Evolutionary conservation across 2,797 vertebrate species (phyloP).

Genomic region (Danio aesculapii): DNA sequence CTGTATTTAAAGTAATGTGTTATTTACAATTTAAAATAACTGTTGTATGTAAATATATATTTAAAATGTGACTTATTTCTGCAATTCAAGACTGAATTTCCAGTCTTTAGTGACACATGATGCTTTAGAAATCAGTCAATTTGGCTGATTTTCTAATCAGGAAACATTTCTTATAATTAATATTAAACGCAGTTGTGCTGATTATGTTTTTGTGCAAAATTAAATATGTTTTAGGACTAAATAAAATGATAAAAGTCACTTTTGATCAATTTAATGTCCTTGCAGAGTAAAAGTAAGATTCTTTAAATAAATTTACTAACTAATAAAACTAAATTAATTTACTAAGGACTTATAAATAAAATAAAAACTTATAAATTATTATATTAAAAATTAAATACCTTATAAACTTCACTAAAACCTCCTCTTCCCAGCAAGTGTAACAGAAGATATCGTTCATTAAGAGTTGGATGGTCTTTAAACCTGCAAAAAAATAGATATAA

Average conservation of each 20-base stretch:
- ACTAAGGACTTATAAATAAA: too few relatives aligned
- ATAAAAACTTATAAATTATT: too few relatives aligned
- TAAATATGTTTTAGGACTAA: neutral
- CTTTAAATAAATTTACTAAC: too few relatives aligned
- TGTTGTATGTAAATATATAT: neutral
- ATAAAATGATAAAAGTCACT: too few relatives aligned
- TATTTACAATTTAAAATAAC: too few relatives aligned
- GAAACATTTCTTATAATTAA: neutral
- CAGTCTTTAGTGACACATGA: too few relatives aligned
- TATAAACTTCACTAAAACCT: constrained; percentile 99
- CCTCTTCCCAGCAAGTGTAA: constrained; percentile 97
- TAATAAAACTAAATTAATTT: too few relatives aligned
- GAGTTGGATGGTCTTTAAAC: constrained; percentile 98
- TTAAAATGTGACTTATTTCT: too few relatives aligned
- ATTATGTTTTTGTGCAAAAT: neutral
- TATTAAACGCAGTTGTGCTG: neutral
- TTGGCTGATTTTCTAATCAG: neutral
- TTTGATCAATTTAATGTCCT: neutral
- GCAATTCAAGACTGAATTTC: too few relatives aligned
- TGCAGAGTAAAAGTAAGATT: neutral
- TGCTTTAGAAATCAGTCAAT: neutral
- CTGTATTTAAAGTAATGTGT: too few relatives aligned
- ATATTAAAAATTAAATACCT: constrained; percentile 77
- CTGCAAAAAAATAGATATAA: constrained; percentile 75
- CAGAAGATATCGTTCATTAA: constrained; percentile 98